A percentile compares a stretch with the other conserved stretches of the same genome.
Evolutionary conservation across 2,113 vertebrate genomes (phyloP).

Genomic region (Ceyx melanurus): DNA sequence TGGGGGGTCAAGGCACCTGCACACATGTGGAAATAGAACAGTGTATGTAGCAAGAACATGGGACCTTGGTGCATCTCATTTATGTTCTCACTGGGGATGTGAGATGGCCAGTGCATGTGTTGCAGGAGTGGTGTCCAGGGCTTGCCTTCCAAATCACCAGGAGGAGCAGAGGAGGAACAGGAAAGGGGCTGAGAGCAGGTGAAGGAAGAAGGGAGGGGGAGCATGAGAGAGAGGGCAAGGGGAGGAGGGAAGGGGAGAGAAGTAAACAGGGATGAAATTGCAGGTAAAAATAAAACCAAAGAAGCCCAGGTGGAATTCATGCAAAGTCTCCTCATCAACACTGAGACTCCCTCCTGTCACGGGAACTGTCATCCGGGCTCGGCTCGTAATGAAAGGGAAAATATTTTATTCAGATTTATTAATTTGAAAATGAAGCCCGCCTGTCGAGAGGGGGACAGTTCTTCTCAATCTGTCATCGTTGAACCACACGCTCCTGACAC

Average conservation of each 20-base stretch:
- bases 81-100: rapidly evolving
- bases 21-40: rapidly evolving
- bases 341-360: constrained; percentile 88
- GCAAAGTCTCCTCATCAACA: constrained; percentile 96
- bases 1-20: rapidly evolving
- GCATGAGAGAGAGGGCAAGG: constrained; percentile 38
- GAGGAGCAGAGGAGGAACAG: neutral
- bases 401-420: constrained; percentile 99
- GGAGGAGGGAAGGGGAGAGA: constrained; percentile 49
- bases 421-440: constrained; percentile 99
- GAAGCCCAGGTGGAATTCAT: constrained; percentile 94
- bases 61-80: neutral
- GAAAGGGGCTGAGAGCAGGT: neutral
- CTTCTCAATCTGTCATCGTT: constrained; percentile 98
- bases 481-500: constrained; percentile 95
- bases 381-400: constrained; percentile 99
- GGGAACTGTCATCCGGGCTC: constrained; percentile 93
- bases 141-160: neutral
- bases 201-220: neutral
- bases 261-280: constrained; percentile 75
- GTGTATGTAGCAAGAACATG: rapidly evolving
- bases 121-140: neutral
- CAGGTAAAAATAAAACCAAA: constrained; percentile 85
- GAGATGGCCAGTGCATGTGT: neutral
- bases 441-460: constrained; percentile 99